Base-by-base conservation (phyloP, 2,888 invertebrate genomes). In the Ochropleura plecta region DNA sequence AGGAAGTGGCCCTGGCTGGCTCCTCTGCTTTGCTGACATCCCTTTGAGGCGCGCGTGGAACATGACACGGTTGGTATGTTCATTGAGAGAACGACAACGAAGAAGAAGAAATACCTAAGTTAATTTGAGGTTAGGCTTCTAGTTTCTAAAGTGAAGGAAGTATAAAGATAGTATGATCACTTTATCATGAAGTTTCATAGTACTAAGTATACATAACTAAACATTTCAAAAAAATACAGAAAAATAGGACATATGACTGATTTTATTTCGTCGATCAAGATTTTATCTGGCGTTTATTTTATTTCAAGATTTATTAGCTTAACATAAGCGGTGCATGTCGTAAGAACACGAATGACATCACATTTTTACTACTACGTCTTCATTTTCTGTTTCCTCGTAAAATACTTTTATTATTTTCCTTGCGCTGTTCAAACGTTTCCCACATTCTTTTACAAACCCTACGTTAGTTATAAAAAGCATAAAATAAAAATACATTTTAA, bases 401-500 rank as follows among this genome's bases (percentile, higher is more conserved):
- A 55, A 48, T 12, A 44, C 0, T 79, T 62, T 70, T 51, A 49
- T 20, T 63, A n/a, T 51, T 16, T 70, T 6, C 14, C 0, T n/a
- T n/a, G 14, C 30, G 1, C 53, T 49, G 0, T 10, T n/a, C 42
- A 77, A 57, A 46, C 2, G 0, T 20, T 62, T 59, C 16, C 49
- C n/a, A 78, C 57, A 9, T 40, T 30, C 3, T 53, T 72, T n/a
- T 30, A 53, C 30, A 51, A 6, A 51, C 14, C 44, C 14, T 20
- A 49, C 30, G 42, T 30, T 49, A 40, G 12, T 66, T 9, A 49
- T 48, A 20, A 12, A 46, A 51, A 62, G n/a, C 55, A 82, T 76
- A 57, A 82, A 66, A 65, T 75, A 55, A 65, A 78, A 78, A 81
- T 60, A 55, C 57, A 51, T 73, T 40, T 9, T 64, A 77, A 81